Conservation (phyloP, 1,140 invertebrate species). For the Drosophila persimilis region DNA sequence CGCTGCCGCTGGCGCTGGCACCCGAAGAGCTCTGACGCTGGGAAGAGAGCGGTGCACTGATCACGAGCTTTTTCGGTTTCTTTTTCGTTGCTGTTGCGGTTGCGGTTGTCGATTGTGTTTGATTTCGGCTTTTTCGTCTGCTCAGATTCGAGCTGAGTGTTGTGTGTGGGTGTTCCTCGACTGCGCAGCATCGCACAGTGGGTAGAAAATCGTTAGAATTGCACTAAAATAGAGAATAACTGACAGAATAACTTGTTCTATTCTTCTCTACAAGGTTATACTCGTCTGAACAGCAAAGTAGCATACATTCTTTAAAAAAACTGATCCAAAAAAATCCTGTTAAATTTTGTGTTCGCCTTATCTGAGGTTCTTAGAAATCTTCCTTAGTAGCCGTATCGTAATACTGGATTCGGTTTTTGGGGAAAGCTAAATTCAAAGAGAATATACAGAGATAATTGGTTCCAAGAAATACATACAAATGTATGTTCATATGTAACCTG, state of each 20-base stretch:
- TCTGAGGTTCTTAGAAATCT: too few relatives aligned
- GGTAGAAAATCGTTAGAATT: conserved; percentile 7
- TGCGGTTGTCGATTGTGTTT: conserved; percentile 18
- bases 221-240: not conserved
- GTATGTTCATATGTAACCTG: not conserved
- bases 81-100: conserved; percentile 14
- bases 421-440: too few relatives aligned
- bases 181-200: conserved; percentile 43
- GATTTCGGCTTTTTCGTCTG: conserved; percentile 26
- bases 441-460: too few relatives aligned
- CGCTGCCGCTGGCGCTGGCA: conserved; percentile 2
- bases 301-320: too few relatives aligned
- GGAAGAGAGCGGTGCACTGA: conserved; percentile 29
- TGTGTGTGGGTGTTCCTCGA: conserved; percentile 32
- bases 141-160: conserved; percentile 9
- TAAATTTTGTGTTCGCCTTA: too few relatives aligned
- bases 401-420: too few relatives aligned
- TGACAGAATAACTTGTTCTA: not conserved
- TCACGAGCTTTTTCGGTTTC: conserved; percentile 48
- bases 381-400: too few relatives aligned
- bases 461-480: too few relatives aligned
- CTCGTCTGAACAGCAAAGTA: too few relatives aligned
- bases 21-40: conserved; percentile 24
- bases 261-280: not conserved
- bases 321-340: too few relatives aligned